Evolutionary conservation across 2,888 invertebrate species (phyloP).

Genomic region (Blastobasis lacticolella): DNA sequence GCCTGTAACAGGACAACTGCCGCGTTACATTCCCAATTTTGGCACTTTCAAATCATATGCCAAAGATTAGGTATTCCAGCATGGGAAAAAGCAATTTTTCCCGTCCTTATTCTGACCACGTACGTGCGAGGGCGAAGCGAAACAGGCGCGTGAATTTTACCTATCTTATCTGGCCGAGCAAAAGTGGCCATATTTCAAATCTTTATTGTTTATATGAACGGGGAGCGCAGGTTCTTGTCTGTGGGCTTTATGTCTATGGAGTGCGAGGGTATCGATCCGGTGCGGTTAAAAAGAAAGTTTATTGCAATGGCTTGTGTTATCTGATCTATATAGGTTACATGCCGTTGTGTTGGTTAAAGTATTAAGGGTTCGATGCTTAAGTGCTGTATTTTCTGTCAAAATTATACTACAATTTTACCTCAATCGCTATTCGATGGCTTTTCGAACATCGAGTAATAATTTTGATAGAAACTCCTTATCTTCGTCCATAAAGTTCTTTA

Average conservation of each 20-base stretch:
- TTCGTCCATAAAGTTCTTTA: no score
- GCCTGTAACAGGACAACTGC: background rate
- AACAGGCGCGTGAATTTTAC: slow-evolving; percentile 24
- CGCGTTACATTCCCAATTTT: background rate
- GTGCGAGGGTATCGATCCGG: no score
- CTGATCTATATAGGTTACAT: no score
- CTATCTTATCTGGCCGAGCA: slow-evolving; percentile 26
- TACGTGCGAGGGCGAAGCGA: slow-evolving; percentile 16
- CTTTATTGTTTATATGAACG: slow-evolving; percentile 18
- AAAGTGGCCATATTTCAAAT: slow-evolving; percentile 25
- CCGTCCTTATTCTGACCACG: slow-evolving; percentile 23
- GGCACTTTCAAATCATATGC: slow-evolving; percentile 10
- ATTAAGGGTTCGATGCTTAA: no score
- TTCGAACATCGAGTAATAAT: no score
- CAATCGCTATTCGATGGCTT: no score
- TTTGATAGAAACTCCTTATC: no score
- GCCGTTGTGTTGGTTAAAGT: no score
- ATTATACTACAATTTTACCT: no score
- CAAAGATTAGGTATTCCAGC: slow-evolving; percentile 8
- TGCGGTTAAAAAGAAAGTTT: no score
- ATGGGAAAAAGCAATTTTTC: slow-evolving; percentile 9
- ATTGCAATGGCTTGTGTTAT: no score
- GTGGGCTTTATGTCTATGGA: background rate
- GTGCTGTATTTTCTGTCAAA: no score
- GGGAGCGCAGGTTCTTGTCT: background rate